These are phyloP conservation scores for Acleris sparsana DNA, from an alignment of 2,888 invertebrate genomes.

Conservation along the genomic window DNA sequence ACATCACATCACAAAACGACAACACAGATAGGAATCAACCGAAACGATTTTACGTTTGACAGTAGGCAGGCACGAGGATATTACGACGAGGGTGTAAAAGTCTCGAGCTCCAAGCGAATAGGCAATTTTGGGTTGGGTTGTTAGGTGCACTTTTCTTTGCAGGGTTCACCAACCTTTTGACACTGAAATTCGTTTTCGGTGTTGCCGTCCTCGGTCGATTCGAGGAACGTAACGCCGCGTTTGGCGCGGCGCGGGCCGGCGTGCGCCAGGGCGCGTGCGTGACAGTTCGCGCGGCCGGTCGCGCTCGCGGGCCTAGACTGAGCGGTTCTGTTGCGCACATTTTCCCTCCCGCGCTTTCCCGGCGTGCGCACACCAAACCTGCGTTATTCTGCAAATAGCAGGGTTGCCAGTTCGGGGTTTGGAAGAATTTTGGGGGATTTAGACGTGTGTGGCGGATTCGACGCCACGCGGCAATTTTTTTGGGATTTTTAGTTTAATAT, in stretches of 20 bases:
- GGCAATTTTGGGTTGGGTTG: constrained; percentile 47
- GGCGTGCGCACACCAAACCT: constrained; percentile 82
- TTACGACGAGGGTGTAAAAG: constrained; percentile 49
- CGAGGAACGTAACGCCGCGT: constrained; percentile 80
- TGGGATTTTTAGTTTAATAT: background rate
- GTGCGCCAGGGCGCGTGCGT: constrained; percentile 79
- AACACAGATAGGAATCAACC: constrained; percentile 25
- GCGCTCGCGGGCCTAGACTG: constrained; percentile 78
- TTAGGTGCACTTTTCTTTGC: constrained; percentile 64
- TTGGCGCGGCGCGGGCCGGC: constrained; percentile 73
- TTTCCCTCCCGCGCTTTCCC: constrained; percentile 79
- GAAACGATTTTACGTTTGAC: constrained; percentile 50
- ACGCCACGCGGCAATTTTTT: background rate
- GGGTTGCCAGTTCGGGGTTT: constrained; percentile 32
- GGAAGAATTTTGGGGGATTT: background rate
- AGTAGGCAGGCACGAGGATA: constrained; percentile 66
- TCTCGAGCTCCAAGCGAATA: constrained; percentile 47
- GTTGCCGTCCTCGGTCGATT: constrained; percentile 75
- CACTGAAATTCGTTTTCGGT: constrained; percentile 78
- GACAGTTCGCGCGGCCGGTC: constrained; percentile 73
- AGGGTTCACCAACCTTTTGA: constrained; percentile 81
- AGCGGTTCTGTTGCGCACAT: constrained; percentile 55
- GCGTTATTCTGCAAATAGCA: constrained; percentile 80
- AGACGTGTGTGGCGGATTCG: background rate
- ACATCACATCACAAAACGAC: constrained; percentile 20